Base-by-base conservation (phyloP, 2,888 invertebrate genomes). In the Leucophenga maculata region DNA sequence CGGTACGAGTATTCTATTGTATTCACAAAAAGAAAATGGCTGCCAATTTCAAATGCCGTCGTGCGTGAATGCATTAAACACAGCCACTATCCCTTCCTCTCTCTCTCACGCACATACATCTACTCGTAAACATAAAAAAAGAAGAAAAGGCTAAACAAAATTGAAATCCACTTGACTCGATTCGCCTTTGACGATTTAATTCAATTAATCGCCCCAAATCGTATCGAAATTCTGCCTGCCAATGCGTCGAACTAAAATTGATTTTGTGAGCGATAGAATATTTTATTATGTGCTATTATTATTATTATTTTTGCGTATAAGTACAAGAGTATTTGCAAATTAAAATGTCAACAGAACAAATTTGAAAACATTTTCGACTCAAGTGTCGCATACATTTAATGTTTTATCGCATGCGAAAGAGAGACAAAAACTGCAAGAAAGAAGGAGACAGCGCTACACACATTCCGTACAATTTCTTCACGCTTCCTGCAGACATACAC, bases 291-390 rank as follows among this genome's bases (percentile, higher is more conserved):
- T n/a, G n/a, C 6, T 48, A 16, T n/a, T n/a, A 14, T 60, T 32
- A 52, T 57, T 67, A 6, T 62, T 57, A 18, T 39, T 22, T 59
- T 16, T 67, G 18, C 46, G 18, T 67, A 69, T 50, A 52, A 69
- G 70, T 72, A 69, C 65, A 57, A 67, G 73, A 78, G 78, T 82
- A 77, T 78, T 83, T 75, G 82, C 83, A 85, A 86, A 86, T 86
- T 86, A 85, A 86, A 85, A 85, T 85, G 85, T 86, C 85, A 86
- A 85, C 83, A 78, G 75, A 78, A 85, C 85, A 85, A 86, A 84
- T 86, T 85, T 79, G 75, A 80, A 80, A 82, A 75, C 78, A 78
- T 83, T 83, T 77, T 75, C 72, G 71, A 66, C 73, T 68, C 71
- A 69, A 75, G 71, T 74, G 72, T 72, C 74, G 72, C 74, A 73